Base-by-base conservation (phyloP, 2,113 vertebrate species). In the Oreochromis tanganicae region DNA sequence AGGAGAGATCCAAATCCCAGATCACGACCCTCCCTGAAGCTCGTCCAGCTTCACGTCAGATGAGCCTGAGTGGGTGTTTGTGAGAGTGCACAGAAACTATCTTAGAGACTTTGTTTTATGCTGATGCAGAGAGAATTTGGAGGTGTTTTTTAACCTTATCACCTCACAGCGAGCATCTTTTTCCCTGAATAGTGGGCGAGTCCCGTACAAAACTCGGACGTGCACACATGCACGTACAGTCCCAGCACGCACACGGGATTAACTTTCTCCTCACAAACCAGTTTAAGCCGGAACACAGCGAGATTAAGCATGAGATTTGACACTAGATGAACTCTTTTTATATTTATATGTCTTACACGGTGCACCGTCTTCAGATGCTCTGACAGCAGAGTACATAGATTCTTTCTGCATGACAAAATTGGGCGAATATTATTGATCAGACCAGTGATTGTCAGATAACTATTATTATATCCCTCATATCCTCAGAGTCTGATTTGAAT, bases 251-350 rank as follows among this genome's bases (percentile, higher is more conserved):
- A 89, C 87, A 87, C 50, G 41, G 92, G 94, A 95, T 96, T 96
- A 91, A 81, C 87, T 88, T 91, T 83, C 57, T 88, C 86, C 86
- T 68, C 87, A 90, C 89, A 90, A 94, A 92, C 88, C 87, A 90
- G 89, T 87, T 90, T 92, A 43, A 92, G 86, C 80, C 91, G 83
- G 85, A 56, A 36, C 68, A 88, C 79, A 90, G 93, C 38, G 2
- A 92, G 95, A 95, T 96, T 96, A 95, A 92, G 92, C 63, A 63
- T 81, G 80, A 85, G 88, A 92, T 93, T 94, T 88, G 61, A 91
- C 89, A 84, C 90, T 66, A 85, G 89, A 95, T 85, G 50, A 92
- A 63, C 66, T 63, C 16, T 88, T 93, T 93, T 89, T 90, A 83
- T 88, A 84, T 93, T 91, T 92, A 82, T 85, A 85, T 73, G 63